A percentile compares a stretch with the other conserved stretches of the same genome.
phyloP scores from a whole-genome alignment of 2,797 vertebrate species.

The Neomorphus geoffroyi region DNA sequence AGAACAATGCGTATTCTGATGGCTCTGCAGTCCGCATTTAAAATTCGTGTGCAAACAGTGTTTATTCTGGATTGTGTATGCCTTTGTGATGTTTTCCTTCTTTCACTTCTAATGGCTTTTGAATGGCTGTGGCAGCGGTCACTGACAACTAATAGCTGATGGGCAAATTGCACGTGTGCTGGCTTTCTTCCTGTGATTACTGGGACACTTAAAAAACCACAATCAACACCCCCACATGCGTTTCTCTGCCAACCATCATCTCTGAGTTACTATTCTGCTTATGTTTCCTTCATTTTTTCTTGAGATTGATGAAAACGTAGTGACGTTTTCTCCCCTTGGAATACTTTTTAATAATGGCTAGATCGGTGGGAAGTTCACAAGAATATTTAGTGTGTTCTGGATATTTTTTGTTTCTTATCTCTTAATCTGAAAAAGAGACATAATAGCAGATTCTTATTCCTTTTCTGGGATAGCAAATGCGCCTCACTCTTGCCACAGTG shows the following conservation, averaged over 20 bases:
- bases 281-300: neutral
- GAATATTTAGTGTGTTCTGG: neutral
- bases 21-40: neutral
- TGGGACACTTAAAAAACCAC: neutral
- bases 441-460: neutral
- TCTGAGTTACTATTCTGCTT: neutral
- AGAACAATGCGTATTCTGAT: neutral
- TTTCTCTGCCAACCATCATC: neutral
- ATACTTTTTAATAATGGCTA: neutral
- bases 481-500: neutral
- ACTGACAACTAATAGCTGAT: neutral
- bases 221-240: neutral
- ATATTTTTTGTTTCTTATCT: neutral
- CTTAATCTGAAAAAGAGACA: neutral
- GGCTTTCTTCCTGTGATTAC: neutral
- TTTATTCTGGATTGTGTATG: neutral
- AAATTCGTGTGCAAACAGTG: constrained; percentile 4
- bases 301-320: neutral
- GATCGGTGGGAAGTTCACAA: neutral
- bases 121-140: neutral
- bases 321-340: neutral
- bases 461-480: neutral
- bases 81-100: neutral
- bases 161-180: neutral
- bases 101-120: constrained; percentile 2